A percentile compares a stretch with the other conserved stretches of the same genome.
These are phyloP conservation scores for Xylocopa sonorina DNA, from an alignment of 1,140 invertebrate genomes.

Conservation along the genomic window DNA sequence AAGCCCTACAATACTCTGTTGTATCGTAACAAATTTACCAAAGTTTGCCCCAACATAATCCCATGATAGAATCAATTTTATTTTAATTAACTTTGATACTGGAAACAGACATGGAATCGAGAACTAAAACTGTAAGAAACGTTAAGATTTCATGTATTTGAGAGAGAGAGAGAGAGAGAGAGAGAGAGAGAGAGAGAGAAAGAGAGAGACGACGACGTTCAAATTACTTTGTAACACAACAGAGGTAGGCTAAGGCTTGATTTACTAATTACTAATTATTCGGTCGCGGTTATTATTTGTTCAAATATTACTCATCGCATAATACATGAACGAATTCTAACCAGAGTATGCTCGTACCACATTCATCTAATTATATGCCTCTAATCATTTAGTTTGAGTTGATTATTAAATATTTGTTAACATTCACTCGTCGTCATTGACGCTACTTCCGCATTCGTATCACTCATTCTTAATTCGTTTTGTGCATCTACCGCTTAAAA, in stretches of 20 bases:
- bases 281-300: neutral
- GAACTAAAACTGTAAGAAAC: neutral
- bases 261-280: slow-evolving; percentile 7
- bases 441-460: slow-evolving; percentile 15
- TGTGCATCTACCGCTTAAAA: slow-evolving; percentile 48
- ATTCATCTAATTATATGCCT: too few species aligned
- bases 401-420: slow-evolving; percentile 1
- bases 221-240: slow-evolving; percentile 7
- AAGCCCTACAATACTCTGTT: slow-evolving; percentile 33
- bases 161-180: too few species aligned
- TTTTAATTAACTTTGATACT: neutral
- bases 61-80: slow-evolving; percentile 14
- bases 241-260: slow-evolving; percentile 31
- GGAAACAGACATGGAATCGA: neutral
- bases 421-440: slow-evolving; percentile 24
- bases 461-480: slow-evolving; percentile 27
- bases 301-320: slow-evolving; percentile 37
- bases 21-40: slow-evolving; percentile 46
- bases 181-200: too few species aligned
- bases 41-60: slow-evolving; percentile 47
- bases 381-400: too few species aligned
- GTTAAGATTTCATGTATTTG: neutral
- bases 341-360: neutral
- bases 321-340: slow-evolving; percentile 21
- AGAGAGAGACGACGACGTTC: too few species aligned